Base-by-base conservation (phyloP, 2,888 invertebrate genomes). In the Cremastinae sp. region DNA sequence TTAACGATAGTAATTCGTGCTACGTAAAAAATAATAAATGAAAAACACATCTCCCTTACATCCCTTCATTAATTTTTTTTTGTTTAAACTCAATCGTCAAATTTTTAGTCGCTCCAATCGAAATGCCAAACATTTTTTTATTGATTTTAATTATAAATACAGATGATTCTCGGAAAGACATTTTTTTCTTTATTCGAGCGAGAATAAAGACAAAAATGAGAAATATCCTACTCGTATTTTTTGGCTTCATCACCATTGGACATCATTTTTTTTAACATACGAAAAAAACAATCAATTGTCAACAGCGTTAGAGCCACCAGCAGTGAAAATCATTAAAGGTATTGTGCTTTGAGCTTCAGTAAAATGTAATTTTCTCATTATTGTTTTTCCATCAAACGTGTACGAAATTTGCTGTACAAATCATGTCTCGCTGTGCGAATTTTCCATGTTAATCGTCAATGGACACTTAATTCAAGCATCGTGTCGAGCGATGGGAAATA, bases 271-370 rank as follows among this genome's bases (percentile, higher is more conserved):
- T 9, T 58, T 12, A 53, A 41, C n/a, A 22, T 43, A 68, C 18
- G 22, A 22, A 18, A 16, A 64, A 2, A 41, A 49, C 28, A 71
- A 41, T 8, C 43, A 2, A 70, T 56, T 65, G 41, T 41, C 56
- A 51, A 38, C 66, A 76, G 28, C 72, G 65, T 61, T 64, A 51
- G 38, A 75, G 54, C 75, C 80, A 78, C 79, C 77, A 80, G 80
- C 77, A 80, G 80, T 75, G 74, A 61, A 65, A 75, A 66, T 73
- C 58, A 69, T 41, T 43, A 18, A 59, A 76, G 64, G 71, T 71
- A 74, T 59, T 66, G 78, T 64, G 69, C 64, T 74, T 45, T 45
- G 20, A 49, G 18, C 22, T 59, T 51, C 36, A 34, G 43, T 43
- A 49, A 14, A 38, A 4, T 18, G 43, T 58, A 43, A 22, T 61